phyloP scores from a whole-genome alignment of 2,888 invertebrate genomes.

The Conops quadrifasciatus region DNA sequence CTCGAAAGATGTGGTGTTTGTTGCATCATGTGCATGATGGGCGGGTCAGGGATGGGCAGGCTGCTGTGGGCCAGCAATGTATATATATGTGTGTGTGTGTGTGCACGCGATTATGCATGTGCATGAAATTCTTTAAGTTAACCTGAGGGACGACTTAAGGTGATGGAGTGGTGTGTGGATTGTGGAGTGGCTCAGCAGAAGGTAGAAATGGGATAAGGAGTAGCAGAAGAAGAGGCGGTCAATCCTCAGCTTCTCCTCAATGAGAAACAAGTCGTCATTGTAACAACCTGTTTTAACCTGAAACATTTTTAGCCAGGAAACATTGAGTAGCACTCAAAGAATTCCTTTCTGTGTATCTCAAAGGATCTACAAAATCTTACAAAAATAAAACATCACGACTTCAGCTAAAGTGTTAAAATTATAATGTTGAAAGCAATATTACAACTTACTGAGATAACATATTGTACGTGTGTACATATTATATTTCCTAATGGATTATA shows the following conservation, averaged over 20 bases:
- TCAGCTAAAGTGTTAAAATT: no score
- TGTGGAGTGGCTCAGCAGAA: background rate
- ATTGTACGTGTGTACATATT: no score
- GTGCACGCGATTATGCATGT: slow-evolving; percentile 2
- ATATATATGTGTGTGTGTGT: background rate
- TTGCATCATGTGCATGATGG: slow-evolving; percentile 32
- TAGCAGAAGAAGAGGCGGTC: no score
- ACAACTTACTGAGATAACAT: no score
- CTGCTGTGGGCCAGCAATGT: slow-evolving; percentile 1
- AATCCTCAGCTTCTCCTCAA: no score
- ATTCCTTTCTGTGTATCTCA: background rate
- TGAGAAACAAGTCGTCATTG: background rate
- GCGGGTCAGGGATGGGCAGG: slow-evolving; percentile 22
- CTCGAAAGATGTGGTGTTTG: slow-evolving; percentile 57
- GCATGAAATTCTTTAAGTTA: background rate
- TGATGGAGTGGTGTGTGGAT: background rate
- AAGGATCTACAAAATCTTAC: background rate
- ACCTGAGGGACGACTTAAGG: slow-evolving; percentile 3
- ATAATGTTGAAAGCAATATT: no score
- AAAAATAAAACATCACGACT: no score
- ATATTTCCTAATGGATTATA: no score
- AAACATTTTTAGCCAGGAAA: no score
- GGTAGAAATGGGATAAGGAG: background rate
- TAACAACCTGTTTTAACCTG: slow-evolving; percentile 1
- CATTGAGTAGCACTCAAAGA: background rate